Evolutionary conservation across 2,888 invertebrate genomes (phyloP).

Genomic region (Sarcophaga variegata): DNA sequence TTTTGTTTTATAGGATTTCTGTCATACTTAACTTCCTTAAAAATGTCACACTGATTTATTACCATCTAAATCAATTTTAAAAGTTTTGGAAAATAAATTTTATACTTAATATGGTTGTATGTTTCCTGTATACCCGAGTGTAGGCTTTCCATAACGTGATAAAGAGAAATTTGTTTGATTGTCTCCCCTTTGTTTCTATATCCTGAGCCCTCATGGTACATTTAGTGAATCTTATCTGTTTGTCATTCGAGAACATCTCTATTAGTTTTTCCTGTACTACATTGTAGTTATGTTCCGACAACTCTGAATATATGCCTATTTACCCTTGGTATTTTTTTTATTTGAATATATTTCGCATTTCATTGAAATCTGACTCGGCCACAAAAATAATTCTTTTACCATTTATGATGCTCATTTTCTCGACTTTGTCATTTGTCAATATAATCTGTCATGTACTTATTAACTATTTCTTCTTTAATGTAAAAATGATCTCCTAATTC

Average conservation of each 20-base stretch:
- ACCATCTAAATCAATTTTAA: background rate
- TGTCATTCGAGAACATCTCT: conserved; percentile 66
- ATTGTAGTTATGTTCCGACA: conserved; percentile 63
- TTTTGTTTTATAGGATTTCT: too few relatives aligned
- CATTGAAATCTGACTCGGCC: too few relatives aligned
- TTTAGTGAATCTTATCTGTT: conserved; percentile 64
- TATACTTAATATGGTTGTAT: conserved; percentile 6
- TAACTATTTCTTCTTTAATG: too few relatives aligned
- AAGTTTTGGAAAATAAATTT: conserved; percentile 2
- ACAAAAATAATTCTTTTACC: too few relatives aligned
- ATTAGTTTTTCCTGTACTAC: conserved; percentile 65
- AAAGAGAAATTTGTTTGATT: conserved; percentile 66
- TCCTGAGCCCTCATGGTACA: conserved; percentile 31
- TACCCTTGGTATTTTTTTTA: conserved; percentile 30
- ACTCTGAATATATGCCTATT: conserved; percentile 60
- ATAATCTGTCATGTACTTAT: too few relatives aligned
- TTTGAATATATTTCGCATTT: too few relatives aligned
- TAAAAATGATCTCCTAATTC: too few relatives aligned
- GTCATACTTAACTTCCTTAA: too few relatives aligned
- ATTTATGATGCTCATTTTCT: too few relatives aligned
- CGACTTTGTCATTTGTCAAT: too few relatives aligned
- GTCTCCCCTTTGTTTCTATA: conserved; percentile 63
- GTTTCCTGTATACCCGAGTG: conserved; percentile 2
- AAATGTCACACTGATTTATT: too few relatives aligned
- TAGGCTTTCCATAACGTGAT: conserved; percentile 43